Evolutionary conservation across 2,797 vertebrate genomes (phyloP).

Genomic region (Amniataba percoides): DNA sequence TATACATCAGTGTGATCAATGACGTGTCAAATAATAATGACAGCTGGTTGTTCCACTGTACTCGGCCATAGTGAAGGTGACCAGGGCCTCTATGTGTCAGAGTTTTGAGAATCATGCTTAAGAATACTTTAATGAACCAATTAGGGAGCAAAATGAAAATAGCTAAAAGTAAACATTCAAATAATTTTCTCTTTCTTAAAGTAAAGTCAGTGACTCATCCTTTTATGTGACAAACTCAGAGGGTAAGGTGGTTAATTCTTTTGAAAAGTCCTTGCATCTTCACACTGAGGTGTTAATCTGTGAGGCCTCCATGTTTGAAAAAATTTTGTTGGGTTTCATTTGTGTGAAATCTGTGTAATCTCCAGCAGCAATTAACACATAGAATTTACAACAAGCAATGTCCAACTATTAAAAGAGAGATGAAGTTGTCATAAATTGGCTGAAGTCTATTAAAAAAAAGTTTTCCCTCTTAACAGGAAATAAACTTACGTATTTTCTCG

Average conservation of each 20-base stretch:
- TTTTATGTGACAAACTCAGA: background rate
- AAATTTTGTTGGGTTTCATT: background rate
- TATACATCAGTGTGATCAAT: constrained; percentile 67
- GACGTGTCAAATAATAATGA: constrained; percentile 44
- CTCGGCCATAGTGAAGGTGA: constrained; percentile 41
- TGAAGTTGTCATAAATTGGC: background rate
- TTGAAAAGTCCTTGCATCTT: background rate
- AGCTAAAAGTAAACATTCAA: background rate
- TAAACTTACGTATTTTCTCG: too few relatives aligned
- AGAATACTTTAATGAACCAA: constrained; percentile 18
- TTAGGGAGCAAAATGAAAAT: background rate
- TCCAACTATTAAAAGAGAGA: background rate
- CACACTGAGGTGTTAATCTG: background rate
- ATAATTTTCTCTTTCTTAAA: constrained; percentile 9
- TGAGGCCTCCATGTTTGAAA: background rate
- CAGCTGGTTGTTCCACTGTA: constrained; percentile 39
- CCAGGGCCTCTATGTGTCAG: constrained; percentile 12
- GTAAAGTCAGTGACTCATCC: constrained; percentile 14
- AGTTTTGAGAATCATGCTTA: constrained; percentile 16
- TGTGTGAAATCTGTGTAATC: background rate
- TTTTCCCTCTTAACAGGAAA: background rate
- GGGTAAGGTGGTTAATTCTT: too few relatives aligned
- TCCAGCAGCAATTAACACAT: background rate
- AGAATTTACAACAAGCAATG: background rate
- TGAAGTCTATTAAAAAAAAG: background rate